Evolutionary conservation across 2,888 invertebrate species (phyloP).

Genomic region (Busseola fusca): DNA sequence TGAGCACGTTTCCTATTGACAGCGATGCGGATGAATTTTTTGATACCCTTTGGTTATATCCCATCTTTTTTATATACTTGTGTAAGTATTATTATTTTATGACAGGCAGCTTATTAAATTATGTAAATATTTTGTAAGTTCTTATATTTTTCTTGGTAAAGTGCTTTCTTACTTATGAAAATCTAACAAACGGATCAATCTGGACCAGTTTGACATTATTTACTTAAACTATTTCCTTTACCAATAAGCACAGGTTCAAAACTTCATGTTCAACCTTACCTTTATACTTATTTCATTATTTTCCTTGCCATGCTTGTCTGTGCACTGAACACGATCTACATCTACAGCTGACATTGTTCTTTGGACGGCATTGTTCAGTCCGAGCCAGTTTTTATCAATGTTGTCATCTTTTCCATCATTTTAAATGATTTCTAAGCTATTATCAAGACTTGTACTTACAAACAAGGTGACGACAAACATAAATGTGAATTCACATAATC

Average conservation of each 20-base stretch:
- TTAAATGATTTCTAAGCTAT: conserved; percentile 11
- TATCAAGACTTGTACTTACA: background rate
- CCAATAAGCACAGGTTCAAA: background rate
- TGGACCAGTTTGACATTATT: background rate
- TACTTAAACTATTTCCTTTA: conserved; percentile 7
- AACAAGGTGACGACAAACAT: too few species aligned
- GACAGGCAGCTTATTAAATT: too few species aligned
- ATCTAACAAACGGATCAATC: background rate
- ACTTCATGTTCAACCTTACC: background rate
- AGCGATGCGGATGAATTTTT: too few species aligned
- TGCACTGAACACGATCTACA: conserved; percentile 31
- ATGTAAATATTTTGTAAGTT: too few species aligned
- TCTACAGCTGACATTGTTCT: conserved; percentile 42
- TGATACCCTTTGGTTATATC: too few species aligned
- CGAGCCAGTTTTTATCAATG: conserved; percentile 22
- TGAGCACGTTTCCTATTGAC: too few species aligned
- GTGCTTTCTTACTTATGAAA: background rate
- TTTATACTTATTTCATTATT: conserved; percentile 11
- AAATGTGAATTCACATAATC: too few species aligned
- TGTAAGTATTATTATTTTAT: too few species aligned
- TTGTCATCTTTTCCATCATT: conserved; percentile 32
- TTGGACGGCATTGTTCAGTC: conserved; percentile 32
- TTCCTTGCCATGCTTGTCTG: background rate
- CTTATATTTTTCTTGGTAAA: background rate
- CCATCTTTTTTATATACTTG: too few species aligned